phyloP scores from a whole-genome alignment of 2,888 invertebrate genomes.

The Ashinkailepas kermadecensis region DNA sequence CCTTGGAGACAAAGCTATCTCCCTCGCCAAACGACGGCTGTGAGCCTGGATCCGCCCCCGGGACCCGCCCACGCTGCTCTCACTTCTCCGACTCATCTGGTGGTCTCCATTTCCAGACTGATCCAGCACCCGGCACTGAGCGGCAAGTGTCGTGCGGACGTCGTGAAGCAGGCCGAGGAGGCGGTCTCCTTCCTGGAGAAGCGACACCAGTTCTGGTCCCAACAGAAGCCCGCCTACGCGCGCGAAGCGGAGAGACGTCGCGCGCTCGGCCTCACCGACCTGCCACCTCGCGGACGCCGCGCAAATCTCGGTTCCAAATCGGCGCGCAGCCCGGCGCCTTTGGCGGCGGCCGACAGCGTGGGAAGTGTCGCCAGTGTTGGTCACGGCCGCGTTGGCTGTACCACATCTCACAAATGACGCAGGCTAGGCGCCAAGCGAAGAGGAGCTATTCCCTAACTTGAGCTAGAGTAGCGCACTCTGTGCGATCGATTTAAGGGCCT shows the following conservation, averaged over 20 bases:
- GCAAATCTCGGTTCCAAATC: background rate
- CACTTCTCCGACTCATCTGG: too few relatives aligned
- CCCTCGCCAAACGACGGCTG: too few relatives aligned
- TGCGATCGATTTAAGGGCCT: too few relatives aligned
- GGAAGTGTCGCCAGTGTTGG: background rate
- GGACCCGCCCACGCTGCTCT: too few relatives aligned
- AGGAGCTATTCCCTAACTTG: too few relatives aligned
- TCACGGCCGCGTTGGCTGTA: too few relatives aligned
- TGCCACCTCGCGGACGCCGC: background rate
- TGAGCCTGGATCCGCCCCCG: too few relatives aligned
- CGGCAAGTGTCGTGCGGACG: background rate
- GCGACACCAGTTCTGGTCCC: background rate
- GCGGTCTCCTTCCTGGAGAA: slow-evolving; percentile 7
- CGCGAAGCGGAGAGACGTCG: background rate
- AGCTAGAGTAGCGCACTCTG: too few relatives aligned
- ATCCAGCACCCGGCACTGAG: slow-evolving; percentile 5
- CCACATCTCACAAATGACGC: too few relatives aligned
- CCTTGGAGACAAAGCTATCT: too few relatives aligned
- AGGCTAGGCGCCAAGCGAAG: too few relatives aligned
- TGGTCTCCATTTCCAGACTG: background rate
- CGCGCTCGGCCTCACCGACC: background rate
- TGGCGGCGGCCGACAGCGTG: background rate
- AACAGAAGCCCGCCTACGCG: slow-evolving; percentile 7
- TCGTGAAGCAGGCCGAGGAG: background rate
- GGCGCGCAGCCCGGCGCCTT: background rate